A percentile compares a stretch with the other conserved stretches of the same genome.
Conservation (phyloP, 2,888 invertebrate species). For the Platerodrilus igneus region DNA sequence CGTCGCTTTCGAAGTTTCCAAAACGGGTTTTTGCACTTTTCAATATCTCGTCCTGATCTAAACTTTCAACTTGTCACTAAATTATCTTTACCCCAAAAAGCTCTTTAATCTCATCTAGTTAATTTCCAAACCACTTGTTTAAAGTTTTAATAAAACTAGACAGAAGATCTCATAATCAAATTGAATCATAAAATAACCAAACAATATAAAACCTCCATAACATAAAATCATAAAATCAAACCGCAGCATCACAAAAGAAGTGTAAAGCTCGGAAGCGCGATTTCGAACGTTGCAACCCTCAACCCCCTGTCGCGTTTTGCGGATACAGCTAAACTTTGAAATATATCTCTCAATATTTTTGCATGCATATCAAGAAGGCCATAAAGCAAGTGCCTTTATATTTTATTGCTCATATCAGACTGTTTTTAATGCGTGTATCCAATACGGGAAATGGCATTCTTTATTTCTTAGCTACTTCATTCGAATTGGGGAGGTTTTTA, state of each 20-base stretch:
- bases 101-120: no score
- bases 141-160: no score
- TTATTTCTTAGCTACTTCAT: conserved; percentile 26
- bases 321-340: conserved; percentile 37
- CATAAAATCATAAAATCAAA: conserved; percentile 29
- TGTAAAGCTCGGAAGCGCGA: conserved; percentile 26
- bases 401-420: conserved; percentile 44
- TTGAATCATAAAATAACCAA: conserved; percentile 21
- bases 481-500: conserved; percentile 22
- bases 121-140: no score
- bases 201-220: conserved; percentile 26
- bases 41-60: no score
- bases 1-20: no score
- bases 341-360: conserved; percentile 44
- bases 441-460: conserved; percentile 41
- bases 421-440: conserved; percentile 45
- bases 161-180: conserved; percentile 21
- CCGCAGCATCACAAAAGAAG: conserved; percentile 26
- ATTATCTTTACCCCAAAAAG: no score
- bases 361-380: conserved; percentile 43
- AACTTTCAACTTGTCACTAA: no score
- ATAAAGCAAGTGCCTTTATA: conserved; percentile 45
- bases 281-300: conserved; percentile 20
- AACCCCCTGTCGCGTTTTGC: conserved; percentile 34
- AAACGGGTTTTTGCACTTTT: no score